A percentile compares a stretch with the other conserved stretches of the same genome.
These are phyloP conservation scores for Oligia latruncula DNA, from an alignment of 2,888 invertebrate genomes.

Conservation along the genomic window DNA sequence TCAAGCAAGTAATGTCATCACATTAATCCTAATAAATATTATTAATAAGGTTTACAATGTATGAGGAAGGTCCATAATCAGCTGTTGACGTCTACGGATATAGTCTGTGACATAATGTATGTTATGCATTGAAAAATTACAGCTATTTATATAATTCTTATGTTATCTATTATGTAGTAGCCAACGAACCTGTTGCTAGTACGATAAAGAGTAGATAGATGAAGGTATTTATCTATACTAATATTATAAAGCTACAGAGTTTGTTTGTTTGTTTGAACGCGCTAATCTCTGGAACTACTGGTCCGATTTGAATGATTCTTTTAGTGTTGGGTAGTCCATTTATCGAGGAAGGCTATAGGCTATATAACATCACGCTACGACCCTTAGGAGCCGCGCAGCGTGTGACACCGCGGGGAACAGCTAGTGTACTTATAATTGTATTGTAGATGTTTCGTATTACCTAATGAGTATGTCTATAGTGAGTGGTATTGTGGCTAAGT, in stretches of 20 bases:
- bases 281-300: too few species aligned
- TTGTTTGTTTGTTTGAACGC: too few species aligned
- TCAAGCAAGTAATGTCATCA: background rate
- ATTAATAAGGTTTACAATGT: background rate
- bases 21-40: background rate
- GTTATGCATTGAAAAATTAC: background rate
- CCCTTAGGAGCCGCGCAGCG: too few species aligned
- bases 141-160: slow-evolving; percentile 21
- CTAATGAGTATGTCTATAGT: background rate
- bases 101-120: slow-evolving; percentile 2
- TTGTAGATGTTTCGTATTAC: background rate
- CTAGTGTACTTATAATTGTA: background rate
- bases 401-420: too few species aligned
- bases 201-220: slow-evolving; percentile 12
- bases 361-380: too few species aligned
- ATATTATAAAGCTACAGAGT: too few species aligned
- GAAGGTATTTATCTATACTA: background rate
- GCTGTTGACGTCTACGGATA: background rate
- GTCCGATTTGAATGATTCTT: too few species aligned
- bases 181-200: background rate
- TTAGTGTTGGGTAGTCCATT: too few species aligned
- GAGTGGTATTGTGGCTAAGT: too few species aligned
- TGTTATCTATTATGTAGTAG: slow-evolving; percentile 18
- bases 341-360: too few species aligned
- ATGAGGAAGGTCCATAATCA: background rate